Conservation (phyloP, 1,140 invertebrate species). For the Atta texana region DNA sequence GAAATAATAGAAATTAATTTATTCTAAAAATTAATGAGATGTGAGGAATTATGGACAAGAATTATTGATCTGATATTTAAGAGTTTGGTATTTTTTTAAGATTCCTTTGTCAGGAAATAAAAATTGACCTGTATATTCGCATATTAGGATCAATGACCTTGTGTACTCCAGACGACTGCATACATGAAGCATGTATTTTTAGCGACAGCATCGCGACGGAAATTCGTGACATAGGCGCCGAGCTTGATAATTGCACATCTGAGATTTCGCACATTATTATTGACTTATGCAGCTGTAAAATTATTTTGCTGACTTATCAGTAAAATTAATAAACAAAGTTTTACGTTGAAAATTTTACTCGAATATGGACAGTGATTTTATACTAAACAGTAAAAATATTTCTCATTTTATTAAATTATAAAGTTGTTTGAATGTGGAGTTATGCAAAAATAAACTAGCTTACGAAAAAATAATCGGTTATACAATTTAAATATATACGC, state of each 20-base stretch:
- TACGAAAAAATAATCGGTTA: not conserved
- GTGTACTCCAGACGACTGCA: conserved; percentile 17
- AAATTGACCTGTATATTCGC: conserved; percentile 20
- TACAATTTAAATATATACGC: not conserved
- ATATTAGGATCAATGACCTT: conserved; percentile 45
- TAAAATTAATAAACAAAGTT: not conserved
- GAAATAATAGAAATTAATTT: not conserved
- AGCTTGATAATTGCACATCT: conserved; percentile 8
- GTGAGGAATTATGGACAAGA: not conserved
- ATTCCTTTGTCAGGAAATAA: not conserved
- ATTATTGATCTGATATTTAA: conserved; percentile 1
- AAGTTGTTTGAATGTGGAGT: not conserved
- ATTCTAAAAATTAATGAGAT: not conserved
- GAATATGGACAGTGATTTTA: not conserved
- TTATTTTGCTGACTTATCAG: not conserved
- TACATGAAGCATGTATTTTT: conserved; percentile 42
- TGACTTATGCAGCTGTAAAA: not conserved
- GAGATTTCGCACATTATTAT: not conserved
- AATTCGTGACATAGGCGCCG: conserved; percentile 47
- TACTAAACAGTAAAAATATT: not conserved
- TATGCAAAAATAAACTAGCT: not conserved
- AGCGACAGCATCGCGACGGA: conserved; percentile 36
- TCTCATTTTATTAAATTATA: conserved; percentile 14
- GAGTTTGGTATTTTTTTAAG: not conserved
- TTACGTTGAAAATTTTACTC: conserved; percentile 2